Percentiles rank a stretch among this genome's conserved stretches.
phyloP scores from a whole-genome alignment of 2,888 invertebrate species.

The Oithona nana region DNA sequence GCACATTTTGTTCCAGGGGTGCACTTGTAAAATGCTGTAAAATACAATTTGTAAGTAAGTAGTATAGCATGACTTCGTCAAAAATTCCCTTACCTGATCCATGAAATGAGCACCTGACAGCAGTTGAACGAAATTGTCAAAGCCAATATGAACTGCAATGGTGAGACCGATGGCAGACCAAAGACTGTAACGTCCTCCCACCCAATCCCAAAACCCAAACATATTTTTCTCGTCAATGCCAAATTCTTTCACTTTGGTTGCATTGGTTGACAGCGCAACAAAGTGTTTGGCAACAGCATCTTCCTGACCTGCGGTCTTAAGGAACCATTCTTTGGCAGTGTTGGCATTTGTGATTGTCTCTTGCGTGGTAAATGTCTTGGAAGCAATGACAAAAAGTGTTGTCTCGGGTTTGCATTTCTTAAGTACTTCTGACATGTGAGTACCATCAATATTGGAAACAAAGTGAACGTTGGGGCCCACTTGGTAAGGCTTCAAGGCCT shows the following conservation, averaged over 20 bases:
- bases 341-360: constrained; percentile 98
- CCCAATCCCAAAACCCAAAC: constrained; percentile 99
- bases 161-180: constrained; percentile 99
- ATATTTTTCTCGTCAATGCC: constrained; percentile 93
- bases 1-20: constrained; percentile 81
- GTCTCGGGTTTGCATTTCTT: constrained; percentile 79
- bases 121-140: constrained; percentile 78
- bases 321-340: constrained; percentile 90
- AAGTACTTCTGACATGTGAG: constrained; percentile 82
- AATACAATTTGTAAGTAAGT: too few relatives aligned
- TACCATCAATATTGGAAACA: constrained; percentile 98
- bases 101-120: constrained; percentile 77
- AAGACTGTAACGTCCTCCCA: constrained; percentile 86
- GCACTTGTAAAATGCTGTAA: constrained; percentile 71
- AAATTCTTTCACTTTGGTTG: constrained; percentile 79
- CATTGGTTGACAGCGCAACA: constrained; percentile 92
- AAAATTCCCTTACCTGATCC: too few relatives aligned
- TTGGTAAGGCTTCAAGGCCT: constrained; percentile 78
- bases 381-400: constrained; percentile 91
- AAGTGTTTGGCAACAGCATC: constrained; percentile 86
- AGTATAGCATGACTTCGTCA: too few relatives aligned
- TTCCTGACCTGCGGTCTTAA: constrained; percentile 66
- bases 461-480: constrained; percentile 76
- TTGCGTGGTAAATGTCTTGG: constrained; percentile 97
- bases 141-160: constrained; percentile 79